Percentiles rank a stretch among this genome's conserved stretches.
phyloP scores from a whole-genome alignment of 1,140 invertebrate genomes.

The Caenorhabditis briggsae region DNA sequence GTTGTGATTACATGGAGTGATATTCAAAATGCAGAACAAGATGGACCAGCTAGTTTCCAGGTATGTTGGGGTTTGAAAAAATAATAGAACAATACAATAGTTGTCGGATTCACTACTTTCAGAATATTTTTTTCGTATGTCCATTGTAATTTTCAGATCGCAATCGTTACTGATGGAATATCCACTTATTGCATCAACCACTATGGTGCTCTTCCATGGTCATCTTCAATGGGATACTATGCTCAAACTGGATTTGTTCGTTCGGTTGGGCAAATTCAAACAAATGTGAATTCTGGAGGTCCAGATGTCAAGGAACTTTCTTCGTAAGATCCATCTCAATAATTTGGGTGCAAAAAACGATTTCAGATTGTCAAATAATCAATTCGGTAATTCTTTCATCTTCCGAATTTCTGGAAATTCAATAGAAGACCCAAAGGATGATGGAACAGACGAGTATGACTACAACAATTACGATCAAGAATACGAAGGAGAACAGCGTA shows the following conservation, averaged over 20 bases:
- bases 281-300: conserved; percentile 63
- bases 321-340: neutral
- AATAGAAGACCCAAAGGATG: conserved; percentile 64
- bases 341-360: neutral
- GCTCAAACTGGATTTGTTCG: conserved; percentile 63
- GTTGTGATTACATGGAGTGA: conserved; percentile 61
- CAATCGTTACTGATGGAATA: conserved; percentile 59
- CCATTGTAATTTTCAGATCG: conserved; percentile 57
- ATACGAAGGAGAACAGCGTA: conserved; percentile 59
- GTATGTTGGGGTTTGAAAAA: neutral
- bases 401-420: conserved; percentile 64
- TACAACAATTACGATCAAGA: conserved; percentile 66
- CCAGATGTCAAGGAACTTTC: conserved; percentile 62
- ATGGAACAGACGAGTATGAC: conserved; percentile 62
- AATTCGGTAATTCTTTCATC: conserved; percentile 62
- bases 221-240: conserved; percentile 62
- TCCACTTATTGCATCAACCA: conserved; percentile 61
- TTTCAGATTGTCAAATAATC: conserved; percentile 63
- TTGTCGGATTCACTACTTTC: neutral
- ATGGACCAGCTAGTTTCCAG: conserved; percentile 60
- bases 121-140: neutral
- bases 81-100: neutral
- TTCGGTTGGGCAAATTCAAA: conserved; percentile 50
- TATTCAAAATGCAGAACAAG: conserved; percentile 52
- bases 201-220: conserved; percentile 56